phyloP scores from a whole-genome alignment of 2,888 invertebrate genomes.

The Nomada ferruginata region DNA sequence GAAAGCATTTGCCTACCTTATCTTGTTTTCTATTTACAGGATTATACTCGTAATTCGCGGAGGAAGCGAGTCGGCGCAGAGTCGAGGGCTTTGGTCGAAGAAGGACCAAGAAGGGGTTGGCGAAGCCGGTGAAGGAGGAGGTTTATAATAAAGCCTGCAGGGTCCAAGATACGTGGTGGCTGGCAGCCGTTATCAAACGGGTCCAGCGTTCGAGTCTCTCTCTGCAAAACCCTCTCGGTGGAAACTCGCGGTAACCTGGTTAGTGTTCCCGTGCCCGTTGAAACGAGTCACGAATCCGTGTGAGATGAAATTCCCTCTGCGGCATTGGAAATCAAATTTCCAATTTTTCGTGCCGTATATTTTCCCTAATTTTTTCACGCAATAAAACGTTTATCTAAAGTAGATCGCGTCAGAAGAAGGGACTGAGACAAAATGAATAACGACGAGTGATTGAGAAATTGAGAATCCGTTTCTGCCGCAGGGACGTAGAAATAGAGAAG shows the following conservation, averaged over 20 bases:
- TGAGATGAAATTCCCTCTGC: constrained; percentile 33
- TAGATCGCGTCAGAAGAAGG: too few relatives aligned
- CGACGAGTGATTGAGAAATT: constrained; percentile 25
- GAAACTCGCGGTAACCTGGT: constrained; percentile 66
- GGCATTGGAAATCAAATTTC: neutral
- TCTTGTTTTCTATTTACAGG: constrained; percentile 70
- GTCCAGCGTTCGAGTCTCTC: constrained; percentile 81
- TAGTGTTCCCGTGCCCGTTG: constrained; percentile 52
- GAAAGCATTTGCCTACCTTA: constrained; percentile 62
- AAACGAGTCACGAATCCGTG: constrained; percentile 54
- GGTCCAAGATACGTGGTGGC: constrained; percentile 82
- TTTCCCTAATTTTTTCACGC: too few relatives aligned
- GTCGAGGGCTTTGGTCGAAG: constrained; percentile 52
- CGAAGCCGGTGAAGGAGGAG: constrained; percentile 62
- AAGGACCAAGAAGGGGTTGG: constrained; percentile 58
- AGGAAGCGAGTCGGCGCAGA: constrained; percentile 27
- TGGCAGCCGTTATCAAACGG: constrained; percentile 82
- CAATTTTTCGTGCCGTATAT: neutral
- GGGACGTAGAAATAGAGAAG: neutral
- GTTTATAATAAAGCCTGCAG: constrained; percentile 84
- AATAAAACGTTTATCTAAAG: too few relatives aligned
- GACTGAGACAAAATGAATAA: neutral
- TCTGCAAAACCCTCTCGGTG: constrained; percentile 77
- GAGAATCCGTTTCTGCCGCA: neutral
- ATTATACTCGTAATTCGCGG: constrained; percentile 66